A percentile compares a stretch with the other conserved stretches of the same genome.
phyloP scores from a whole-genome alignment of 2,888 invertebrate species.

The Drosophila pullipes region DNA sequence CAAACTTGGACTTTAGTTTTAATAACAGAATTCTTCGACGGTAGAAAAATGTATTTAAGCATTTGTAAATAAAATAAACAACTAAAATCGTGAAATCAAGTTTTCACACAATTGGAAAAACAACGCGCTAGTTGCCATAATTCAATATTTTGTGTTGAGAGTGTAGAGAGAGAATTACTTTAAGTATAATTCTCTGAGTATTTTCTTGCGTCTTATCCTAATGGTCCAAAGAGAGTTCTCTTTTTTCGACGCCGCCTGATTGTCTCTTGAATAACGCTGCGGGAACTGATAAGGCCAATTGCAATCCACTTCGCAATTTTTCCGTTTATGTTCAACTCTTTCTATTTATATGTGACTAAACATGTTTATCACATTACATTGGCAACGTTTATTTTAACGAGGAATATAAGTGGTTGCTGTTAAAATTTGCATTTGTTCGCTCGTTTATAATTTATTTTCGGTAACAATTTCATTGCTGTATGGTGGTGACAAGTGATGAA shows the following conservation, averaged over 20 bases:
- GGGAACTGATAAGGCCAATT: slow-evolving; percentile 24
- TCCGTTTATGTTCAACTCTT: neutral
- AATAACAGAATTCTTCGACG: neutral
- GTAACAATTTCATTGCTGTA: neutral
- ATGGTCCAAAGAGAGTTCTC: neutral
- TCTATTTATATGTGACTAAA: neutral
- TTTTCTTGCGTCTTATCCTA: neutral
- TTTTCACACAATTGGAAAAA: neutral
- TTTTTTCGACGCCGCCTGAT: neutral
- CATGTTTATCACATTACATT: neutral
- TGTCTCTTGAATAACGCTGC: slow-evolving; percentile 10
- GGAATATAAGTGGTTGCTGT: slow-evolving; percentile 1
- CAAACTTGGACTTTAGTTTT: neutral
- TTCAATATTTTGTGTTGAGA: neutral
- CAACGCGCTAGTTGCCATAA: neutral
- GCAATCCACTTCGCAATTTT: slow-evolving; percentile 13
- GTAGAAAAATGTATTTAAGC: neutral
- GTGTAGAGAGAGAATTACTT: neutral
- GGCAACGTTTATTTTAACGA: neutral
- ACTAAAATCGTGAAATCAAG: neutral
- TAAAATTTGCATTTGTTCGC: neutral
- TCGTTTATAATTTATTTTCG: neutral
- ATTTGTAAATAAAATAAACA: neutral
- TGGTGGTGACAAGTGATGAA: neutral
- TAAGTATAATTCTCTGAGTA: neutral